phyloP scores from a whole-genome alignment of 2,113 vertebrate genomes.

The Campylomormyrus tamandua region DNA sequence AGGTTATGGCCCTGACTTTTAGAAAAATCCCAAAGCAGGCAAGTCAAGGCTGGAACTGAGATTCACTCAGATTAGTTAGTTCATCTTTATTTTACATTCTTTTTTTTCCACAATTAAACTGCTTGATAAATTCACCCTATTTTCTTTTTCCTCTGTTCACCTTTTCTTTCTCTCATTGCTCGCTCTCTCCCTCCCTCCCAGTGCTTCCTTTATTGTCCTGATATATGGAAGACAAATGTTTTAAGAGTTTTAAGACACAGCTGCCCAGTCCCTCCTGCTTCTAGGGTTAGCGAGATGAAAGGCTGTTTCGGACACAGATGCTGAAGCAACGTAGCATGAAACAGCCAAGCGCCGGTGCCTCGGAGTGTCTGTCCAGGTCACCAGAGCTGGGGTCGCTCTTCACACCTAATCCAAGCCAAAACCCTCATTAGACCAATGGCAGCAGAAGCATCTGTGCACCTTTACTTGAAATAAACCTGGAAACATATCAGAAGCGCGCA shows the following conservation, averaged over 20 bases:
- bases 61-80: neutral
- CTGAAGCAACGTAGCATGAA: neutral
- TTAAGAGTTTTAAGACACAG: neutral
- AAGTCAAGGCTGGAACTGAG: neutral
- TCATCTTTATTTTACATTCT: neutral
- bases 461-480: constrained; percentile 50
- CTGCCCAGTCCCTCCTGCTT: neutral
- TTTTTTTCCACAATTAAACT: neutral
- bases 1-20: neutral
- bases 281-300: neutral
- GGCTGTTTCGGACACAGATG: neutral
- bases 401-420: constrained; percentile 8
- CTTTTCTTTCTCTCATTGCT: neutral
- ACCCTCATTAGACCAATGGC: constrained; percentile 26
- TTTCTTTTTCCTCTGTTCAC: neutral
- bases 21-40: neutral
- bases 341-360: neutral
- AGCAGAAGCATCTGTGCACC: constrained; percentile 35
- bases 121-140: neutral
- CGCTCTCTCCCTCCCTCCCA: neutral
- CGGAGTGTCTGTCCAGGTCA: neutral
- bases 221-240: neutral
- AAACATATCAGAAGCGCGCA: constrained; percentile 53
- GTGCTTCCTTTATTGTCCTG: neutral
- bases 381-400: neutral